A percentile compares a stretch with the other conserved stretches of the same genome.
Evolutionary conservation across 2,113 vertebrate genomes (phyloP).

Genomic region (Zeus faber): DNA sequence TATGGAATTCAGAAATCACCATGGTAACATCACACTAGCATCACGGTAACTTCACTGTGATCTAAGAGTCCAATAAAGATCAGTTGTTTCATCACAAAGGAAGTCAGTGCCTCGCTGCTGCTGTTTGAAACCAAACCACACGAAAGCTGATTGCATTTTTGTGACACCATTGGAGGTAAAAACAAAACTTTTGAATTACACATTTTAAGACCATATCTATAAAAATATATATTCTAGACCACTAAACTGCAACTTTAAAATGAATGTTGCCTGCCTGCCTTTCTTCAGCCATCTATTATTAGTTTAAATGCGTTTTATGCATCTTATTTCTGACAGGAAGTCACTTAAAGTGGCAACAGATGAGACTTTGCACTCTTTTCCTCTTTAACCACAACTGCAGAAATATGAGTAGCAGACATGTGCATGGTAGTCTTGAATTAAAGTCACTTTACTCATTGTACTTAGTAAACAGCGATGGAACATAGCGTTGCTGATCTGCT

Average conservation of each 20-base stretch:
- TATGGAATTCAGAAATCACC: too few relatives aligned
- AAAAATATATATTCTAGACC: too few relatives aligned
- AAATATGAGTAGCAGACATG: too few relatives aligned
- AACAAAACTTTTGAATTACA: constrained; percentile 11
- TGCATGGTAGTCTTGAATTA: too few relatives aligned
- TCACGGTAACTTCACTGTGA: constrained; percentile 1
- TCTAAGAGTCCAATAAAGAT: constrained; percentile 14
- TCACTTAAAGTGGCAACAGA: constrained; percentile 31
- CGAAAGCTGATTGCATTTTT: constrained; percentile 51
- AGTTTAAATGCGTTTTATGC: constrained; percentile 1
- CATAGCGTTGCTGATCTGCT: constrained; percentile 54
- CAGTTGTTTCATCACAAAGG: constrained; percentile 22
- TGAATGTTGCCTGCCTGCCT: neutral
- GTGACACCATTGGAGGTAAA: constrained; percentile 37
- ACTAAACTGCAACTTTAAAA: neutral
- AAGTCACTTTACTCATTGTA: too few relatives aligned
- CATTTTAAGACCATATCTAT: constrained; percentile 5
- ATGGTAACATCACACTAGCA: constrained; percentile 1
- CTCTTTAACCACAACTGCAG: too few relatives aligned
- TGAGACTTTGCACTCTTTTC: constrained; percentile 39
- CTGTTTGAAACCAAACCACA: constrained; percentile 49
- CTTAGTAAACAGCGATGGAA: constrained; percentile 58
- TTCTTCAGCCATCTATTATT: neutral
- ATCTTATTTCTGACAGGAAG: constrained; percentile 59
- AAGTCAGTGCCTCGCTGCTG: constrained; percentile 27